phyloP scores from a whole-genome alignment of 2,113 vertebrate genomes.

The Chaetodon auriga region DNA sequence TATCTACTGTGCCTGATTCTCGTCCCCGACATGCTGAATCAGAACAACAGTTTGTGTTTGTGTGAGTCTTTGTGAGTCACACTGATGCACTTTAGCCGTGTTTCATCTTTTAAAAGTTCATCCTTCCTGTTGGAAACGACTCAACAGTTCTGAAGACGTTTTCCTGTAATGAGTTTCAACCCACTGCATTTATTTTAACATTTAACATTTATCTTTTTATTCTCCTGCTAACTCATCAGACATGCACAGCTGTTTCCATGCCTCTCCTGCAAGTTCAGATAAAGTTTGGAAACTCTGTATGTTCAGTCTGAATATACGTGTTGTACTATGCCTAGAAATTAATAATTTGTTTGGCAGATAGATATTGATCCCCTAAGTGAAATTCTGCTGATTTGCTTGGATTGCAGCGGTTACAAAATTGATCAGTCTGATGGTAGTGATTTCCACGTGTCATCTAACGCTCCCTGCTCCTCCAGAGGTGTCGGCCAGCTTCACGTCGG shows the following conservation, averaged over 20 bases:
- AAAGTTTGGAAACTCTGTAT: neutral
- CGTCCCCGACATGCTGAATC: constrained; percentile 2
- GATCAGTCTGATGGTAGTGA: too few relatives aligned
- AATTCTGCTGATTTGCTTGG: too few relatives aligned
- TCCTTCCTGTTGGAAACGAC: neutral
- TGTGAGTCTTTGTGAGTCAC: constrained; percentile 53
- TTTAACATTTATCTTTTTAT: neutral
- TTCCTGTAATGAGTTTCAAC: neutral
- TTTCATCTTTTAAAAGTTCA: constrained; percentile 34
- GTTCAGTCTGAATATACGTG: neutral
- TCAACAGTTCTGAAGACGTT: neutral
- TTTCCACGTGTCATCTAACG: too few relatives aligned
- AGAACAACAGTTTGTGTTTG: neutral
- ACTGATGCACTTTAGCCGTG: neutral
- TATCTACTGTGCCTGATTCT: neutral
- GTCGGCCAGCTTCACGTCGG: constrained; percentile 90
- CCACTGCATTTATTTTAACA: constrained; percentile 1
- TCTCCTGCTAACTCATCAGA: neutral
- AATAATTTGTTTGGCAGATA: neutral
- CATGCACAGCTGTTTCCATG: neutral
- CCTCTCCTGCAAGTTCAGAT: constrained; percentile 15
- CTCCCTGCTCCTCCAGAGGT: constrained; percentile 86
- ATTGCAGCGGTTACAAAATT: too few relatives aligned
- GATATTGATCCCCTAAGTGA: too few relatives aligned
- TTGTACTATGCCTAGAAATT: neutral